Evolutionary conservation across 2,797 vertebrate species (phyloP), one percentile per base, ranked within the genome.

Genomic region (Champsocephalus esox): DNA sequence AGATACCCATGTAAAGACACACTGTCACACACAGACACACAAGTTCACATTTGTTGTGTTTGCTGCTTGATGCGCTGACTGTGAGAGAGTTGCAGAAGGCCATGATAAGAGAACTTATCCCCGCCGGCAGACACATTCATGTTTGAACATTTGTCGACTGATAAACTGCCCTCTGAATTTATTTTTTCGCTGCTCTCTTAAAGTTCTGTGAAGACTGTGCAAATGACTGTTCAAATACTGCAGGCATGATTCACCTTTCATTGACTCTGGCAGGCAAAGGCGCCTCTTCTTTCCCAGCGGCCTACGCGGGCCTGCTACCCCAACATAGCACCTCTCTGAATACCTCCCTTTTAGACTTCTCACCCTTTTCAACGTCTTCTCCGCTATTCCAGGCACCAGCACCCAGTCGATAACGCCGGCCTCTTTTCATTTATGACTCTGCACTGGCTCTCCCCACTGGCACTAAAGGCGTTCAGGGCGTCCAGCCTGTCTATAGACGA

Each of bases 401-500:
- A 96, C 92, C 96, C 96, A 16, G 94, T 96, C 63, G 96, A 96
- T 88, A 96, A 96, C 49, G 94, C 95, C 0, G 96, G 96, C 71
- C 84, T 96, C 70, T 95, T 96, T 90, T 96, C 95, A 76, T 96
- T 96, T 81, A 95, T 96, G 95, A 96, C 95, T 32, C 84, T 96
- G 49, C 93, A 95, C 61, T 96, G 96, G 96, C 94, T 96, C 69
- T 92, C 94, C 45, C 95, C 96, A 0, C 89, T 96, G 87, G 95
- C 95, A 24, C 74, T 92, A 84, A 95, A 91, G 77, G 94, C 94
- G 79, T 89, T 94, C 91, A 93, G 81, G 89, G 77, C 69, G 0
- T 94, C 94, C 77, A 89, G 88, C 75, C 82, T 96, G 82, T 88
- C 85, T 52, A 84, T 95, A 16, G 91, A 93, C 41, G 94, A 96